A percentile compares a stretch with the other conserved stretches of the same genome.
These are phyloP conservation scores for Orbicella faveolata DNA, from an alignment of 64 coral and sea anemone species.

Conservation along the genomic window DNA sequence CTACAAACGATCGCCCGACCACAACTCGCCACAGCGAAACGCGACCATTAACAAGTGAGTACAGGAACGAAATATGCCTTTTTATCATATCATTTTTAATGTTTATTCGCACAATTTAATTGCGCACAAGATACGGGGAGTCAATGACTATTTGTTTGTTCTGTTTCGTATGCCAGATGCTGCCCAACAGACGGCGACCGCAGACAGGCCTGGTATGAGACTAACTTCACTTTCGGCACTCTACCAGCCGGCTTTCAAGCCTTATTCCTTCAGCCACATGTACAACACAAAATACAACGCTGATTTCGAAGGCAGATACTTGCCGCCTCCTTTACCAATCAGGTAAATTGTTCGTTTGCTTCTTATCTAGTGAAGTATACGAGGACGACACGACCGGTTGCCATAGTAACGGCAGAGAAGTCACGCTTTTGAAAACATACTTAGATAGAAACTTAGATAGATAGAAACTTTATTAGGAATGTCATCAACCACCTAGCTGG, in stretches of 20 bases:
- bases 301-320: constrained; percentile 86
- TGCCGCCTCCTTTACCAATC: constrained; percentile 61
- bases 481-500: too few species aligned
- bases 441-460: too few species aligned
- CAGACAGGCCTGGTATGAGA: constrained; percentile 21
- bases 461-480: too few species aligned
- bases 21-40: constrained; percentile 10
- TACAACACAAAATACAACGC: constrained; percentile 85
- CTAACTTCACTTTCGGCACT: constrained; percentile 73
- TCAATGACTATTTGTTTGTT: not conserved
- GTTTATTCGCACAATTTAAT: not conserved
- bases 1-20: not conserved
- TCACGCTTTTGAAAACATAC: not conserved
- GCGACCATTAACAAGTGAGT: not conserved
- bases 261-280: constrained; percentile 90
- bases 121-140: not conserved
- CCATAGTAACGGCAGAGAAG: constrained; percentile 59
- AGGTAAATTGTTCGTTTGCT: constrained; percentile 51
- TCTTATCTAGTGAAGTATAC: not conserved
- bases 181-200: not conserved
- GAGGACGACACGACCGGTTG: not conserved
- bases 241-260: constrained; percentile 85
- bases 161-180: not conserved
- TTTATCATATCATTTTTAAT: not conserved
- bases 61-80: not conserved